phyloP scores from a whole-genome alignment of 1,140 invertebrate genomes.

The Teleopsis dalmanni region DNA sequence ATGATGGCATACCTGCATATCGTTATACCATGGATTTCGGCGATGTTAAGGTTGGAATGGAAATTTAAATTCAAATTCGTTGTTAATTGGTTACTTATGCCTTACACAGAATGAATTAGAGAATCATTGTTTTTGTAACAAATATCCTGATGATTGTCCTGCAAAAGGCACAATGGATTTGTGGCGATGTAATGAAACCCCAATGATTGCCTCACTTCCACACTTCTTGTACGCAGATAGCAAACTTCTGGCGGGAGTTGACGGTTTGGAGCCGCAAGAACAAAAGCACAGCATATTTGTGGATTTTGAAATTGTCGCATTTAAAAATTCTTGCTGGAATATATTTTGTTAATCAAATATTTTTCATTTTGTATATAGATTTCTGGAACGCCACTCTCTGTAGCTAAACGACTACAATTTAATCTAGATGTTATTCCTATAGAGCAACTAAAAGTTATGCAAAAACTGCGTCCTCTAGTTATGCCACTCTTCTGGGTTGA shows the following conservation, averaged over 20 bases:
- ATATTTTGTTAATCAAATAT: no score
- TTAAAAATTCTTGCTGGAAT: no score
- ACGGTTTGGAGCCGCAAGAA: slow-evolving; percentile 60
- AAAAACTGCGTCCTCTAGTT: slow-evolving; percentile 52
- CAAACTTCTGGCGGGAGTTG: slow-evolving; percentile 53
- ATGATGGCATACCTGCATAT: slow-evolving; percentile 58
- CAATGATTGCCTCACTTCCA: slow-evolving; percentile 52
- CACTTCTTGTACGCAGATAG: slow-evolving; percentile 70
- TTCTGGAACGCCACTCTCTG: slow-evolving; percentile 56
- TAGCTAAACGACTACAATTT: slow-evolving; percentile 61
- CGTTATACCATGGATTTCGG: slow-evolving; percentile 61
- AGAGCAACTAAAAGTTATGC: slow-evolving; percentile 57
- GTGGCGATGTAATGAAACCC: slow-evolving; percentile 50
- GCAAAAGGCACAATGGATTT: slow-evolving; percentile 61
- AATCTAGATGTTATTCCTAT: slow-evolving; percentile 55
- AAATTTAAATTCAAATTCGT: no score
- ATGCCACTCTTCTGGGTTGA: slow-evolving; percentile 69
- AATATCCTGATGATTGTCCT: slow-evolving; percentile 53
- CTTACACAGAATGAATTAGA: slow-evolving; percentile 53
- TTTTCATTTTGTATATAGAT: slow-evolving; percentile 45
- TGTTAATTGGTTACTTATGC: no score
- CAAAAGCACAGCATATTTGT: slow-evolving; percentile 62
- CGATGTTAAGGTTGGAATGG: slow-evolving; percentile 39
- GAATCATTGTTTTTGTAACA: slow-evolving; percentile 63
- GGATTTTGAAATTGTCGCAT: slow-evolving; percentile 72